These are phyloP conservation scores for Eremophila alpestris DNA, from an alignment of 2,797 vertebrate species.

Conservation along the genomic window DNA sequence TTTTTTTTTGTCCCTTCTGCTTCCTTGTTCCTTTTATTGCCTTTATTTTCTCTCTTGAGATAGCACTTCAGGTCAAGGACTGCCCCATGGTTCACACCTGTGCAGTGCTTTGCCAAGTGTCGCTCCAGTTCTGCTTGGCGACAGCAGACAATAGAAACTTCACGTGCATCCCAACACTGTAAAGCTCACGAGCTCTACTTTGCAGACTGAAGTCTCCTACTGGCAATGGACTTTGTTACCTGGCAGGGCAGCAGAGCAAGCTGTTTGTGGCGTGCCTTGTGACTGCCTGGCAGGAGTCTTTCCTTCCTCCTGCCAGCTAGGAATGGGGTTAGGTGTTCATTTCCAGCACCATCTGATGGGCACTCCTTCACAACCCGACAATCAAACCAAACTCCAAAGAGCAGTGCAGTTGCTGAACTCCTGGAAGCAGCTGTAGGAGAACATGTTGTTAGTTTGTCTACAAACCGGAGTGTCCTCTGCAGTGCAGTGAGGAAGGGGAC, in stretches of 20 bases:
- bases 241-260: background rate
- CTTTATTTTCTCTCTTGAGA: background rate
- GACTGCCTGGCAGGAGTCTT: background rate
- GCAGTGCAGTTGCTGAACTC: background rate
- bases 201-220: background rate
- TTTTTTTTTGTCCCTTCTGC: background rate
- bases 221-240: background rate
- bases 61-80: background rate
- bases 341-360: background rate
- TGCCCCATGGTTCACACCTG: background rate
- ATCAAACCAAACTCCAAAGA: background rate
- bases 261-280: background rate
- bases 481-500: rapidly evolving
- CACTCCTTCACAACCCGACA: background rate
- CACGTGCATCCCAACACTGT: rapidly evolving
- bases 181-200: background rate
- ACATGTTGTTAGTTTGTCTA: background rate
- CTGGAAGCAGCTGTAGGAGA: background rate
- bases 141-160: background rate
- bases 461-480: background rate
- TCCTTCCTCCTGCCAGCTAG: background rate
- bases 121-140: background rate
- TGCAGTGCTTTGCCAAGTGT: background rate
- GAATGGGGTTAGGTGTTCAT: background rate
- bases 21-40: constrained; percentile 1